Evolutionary conservation across 1,140 invertebrate species (phyloP), one percentile per base, ranked within the genome.

Genomic region (Eciton burchellii): DNA sequence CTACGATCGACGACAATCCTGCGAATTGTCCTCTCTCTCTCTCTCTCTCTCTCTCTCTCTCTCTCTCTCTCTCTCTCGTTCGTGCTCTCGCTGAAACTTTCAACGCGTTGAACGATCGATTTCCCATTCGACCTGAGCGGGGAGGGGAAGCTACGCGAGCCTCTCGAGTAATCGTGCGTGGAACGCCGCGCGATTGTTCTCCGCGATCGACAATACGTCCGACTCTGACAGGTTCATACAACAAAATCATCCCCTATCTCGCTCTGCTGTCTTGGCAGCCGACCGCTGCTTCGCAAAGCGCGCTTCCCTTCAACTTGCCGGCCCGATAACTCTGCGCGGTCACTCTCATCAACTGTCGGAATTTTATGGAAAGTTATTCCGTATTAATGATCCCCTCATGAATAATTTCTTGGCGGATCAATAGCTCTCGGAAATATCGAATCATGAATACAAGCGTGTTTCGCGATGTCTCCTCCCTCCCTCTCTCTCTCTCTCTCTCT

Each of bases 171-270:
- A 83, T 85, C 84, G 47, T 29, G 70, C 9, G 65, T 43, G 41
- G 35, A 81, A 56, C 49, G 66, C 24, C 21, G 54, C 77, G 84
- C 77, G 84, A 86, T 83, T 87, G 84, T 86, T 73, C 54, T 11
- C 35, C 12, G 19, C n/a, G n/a, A n/a, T 77, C 47, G 57, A 87
- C 81, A 72, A 79, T 59, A 12, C 19, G 54, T n/a, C 19, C 47
- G 59, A 35, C 43, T 54, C 35, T 77, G 71, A 85, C 84, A 76
- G 59, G 26, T 60, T 9, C 47, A 5, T 54, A 57, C 72, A 83
- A 85, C 49, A 35, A 77, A 83, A 87, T 87, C 56, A 56, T 57
- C 62, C n/a, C n/a, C 12, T 29, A 47, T 63, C 52, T 54, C 59
- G 16, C 21, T 11, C 56, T 29, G 0, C 19, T 16, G n/a, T 72